Percentiles rank a stretch among this genome's conserved stretches.
Evolutionary conservation across 2,888 invertebrate genomes (phyloP).

Genomic region (Latrodectus elegans): DNA sequence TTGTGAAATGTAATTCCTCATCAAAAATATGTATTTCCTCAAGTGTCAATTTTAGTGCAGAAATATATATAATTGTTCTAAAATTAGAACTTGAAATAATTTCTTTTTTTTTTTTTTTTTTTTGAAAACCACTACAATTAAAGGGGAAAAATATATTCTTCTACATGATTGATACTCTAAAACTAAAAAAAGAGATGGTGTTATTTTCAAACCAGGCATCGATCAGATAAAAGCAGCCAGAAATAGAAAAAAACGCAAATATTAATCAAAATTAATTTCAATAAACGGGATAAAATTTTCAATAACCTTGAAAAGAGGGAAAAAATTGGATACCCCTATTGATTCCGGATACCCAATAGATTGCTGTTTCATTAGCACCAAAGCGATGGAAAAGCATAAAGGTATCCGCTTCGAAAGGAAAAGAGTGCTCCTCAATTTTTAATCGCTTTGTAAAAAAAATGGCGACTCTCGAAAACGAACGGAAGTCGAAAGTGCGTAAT

Average conservation of each 20-base stretch:
- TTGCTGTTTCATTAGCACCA: conserved; percentile 1
- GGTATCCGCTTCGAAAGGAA: not conserved
- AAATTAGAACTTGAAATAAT: too few relatives aligned
- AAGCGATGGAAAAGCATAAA: not conserved
- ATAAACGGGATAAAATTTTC: not conserved
- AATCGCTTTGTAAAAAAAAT: not conserved
- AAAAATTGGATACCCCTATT: not conserved
- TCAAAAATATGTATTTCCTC: too few relatives aligned
- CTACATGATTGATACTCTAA: not conserved
- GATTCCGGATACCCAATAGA: conserved; percentile 5
- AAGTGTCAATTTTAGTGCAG: too few relatives aligned
- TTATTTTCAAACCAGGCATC: not conserved
- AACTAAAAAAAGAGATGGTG: not conserved
- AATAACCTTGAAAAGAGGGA: not conserved
- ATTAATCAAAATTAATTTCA: not conserved
- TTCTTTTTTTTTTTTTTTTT: too few relatives aligned
- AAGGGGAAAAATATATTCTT: too few relatives aligned
- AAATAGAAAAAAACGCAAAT: not conserved
- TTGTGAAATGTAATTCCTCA: too few relatives aligned
- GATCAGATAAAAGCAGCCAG: not conserved
- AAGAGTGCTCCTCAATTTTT: not conserved
- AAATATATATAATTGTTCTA: too few relatives aligned
- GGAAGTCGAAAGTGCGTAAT: conserved; percentile 2
- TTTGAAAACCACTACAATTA: too few relatives aligned
- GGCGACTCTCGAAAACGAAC: not conserved